Evolutionary conservation across 2,888 invertebrate genomes (phyloP).

Genomic region (Rhyacophila evoluta): DNA sequence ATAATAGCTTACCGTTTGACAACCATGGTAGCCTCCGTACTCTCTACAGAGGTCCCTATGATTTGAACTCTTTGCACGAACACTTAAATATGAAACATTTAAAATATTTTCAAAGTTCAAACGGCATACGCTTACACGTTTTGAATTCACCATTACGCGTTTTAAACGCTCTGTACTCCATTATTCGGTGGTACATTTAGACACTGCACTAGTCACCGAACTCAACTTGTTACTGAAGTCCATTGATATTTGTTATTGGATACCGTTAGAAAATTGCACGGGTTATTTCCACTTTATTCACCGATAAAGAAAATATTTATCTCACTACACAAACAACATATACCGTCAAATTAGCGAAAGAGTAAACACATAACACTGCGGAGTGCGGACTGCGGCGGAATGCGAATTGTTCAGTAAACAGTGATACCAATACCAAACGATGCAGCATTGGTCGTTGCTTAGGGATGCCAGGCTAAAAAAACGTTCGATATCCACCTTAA

Average conservation of each 20-base stretch:
- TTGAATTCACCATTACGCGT: conserved; percentile 32
- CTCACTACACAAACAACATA: conserved; percentile 4
- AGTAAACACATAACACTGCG: conserved; percentile 22
- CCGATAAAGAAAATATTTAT: conserved; percentile 13
- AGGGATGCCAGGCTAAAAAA: too few species aligned
- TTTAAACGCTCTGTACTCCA: conserved; percentile 40
- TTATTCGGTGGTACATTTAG: conserved; percentile 37
- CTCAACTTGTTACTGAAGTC: background rate
- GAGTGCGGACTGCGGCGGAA: conserved; percentile 17
- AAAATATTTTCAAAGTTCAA: conserved; percentile 40
- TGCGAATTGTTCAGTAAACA: background rate
- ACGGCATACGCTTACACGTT: conserved; percentile 37
- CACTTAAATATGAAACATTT: conserved; percentile 43
- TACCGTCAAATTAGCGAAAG: conserved; percentile 22
- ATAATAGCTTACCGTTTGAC: conserved; percentile 47
- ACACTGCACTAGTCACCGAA: conserved; percentile 40
- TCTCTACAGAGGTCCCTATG: conserved; percentile 71
- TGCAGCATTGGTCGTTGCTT: background rate
- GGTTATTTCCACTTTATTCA: conserved; percentile 5
- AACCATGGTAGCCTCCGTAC: conserved; percentile 71
- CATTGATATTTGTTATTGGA: background rate
- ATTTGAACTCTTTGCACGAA: conserved; percentile 58
- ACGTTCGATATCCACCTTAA: too few species aligned
- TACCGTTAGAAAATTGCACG: background rate
- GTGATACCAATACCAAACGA: background rate